Base-by-base conservation (phyloP, 2,797 vertebrate genomes). In the Pogoniulus pusillus region DNA sequence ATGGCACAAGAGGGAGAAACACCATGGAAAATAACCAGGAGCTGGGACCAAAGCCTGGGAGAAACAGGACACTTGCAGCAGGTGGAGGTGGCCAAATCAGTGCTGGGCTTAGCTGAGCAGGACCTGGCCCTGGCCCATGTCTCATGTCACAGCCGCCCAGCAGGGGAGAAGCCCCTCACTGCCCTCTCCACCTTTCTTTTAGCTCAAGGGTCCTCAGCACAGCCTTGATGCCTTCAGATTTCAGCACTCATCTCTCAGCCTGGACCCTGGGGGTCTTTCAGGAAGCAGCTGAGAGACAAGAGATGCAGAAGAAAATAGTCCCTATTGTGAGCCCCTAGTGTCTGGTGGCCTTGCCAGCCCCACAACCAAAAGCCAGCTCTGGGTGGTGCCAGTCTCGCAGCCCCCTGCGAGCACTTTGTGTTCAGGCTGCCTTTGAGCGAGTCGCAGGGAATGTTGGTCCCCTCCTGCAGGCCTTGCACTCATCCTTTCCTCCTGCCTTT, bases 21-120 rank as follows among this genome's bases (percentile, higher is more conserved):
- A 4, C 82, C 66, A 53, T 60, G 84, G 79, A 85, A 91, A 91
- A 82, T 68, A 93, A 77, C 3, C 29, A 91, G 84, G 73, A 80
- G 57, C 69, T 65, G 63, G 27, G 57, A 93, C 80, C 75, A 85
- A 92, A 92, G 83, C 41, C 81, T 79, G 73, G 39, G 85, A 1
- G 2, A 87, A 80, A 63, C 14, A 60, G 75, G 45, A 58, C 82
- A 51, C 1, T 92, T 86, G 88, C 53, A 82, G 84, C 76, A 68
- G 70, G 82, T 6, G 37, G 73, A 86, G 64, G 23, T 41, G 81
- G 81, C n/a, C 81, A 80, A 57, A 90, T 6, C 35, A n/a, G 47
- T 12, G 34, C 74, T 74, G 63, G 15, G 27, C 51, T 91, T 32
- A 49, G 54, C 69, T 41, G 32, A 78, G 71, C 37, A 53, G 70